Conservation (phyloP, 2,797 vertebrate genomes). For the Tarsius wallacei region DNA sequence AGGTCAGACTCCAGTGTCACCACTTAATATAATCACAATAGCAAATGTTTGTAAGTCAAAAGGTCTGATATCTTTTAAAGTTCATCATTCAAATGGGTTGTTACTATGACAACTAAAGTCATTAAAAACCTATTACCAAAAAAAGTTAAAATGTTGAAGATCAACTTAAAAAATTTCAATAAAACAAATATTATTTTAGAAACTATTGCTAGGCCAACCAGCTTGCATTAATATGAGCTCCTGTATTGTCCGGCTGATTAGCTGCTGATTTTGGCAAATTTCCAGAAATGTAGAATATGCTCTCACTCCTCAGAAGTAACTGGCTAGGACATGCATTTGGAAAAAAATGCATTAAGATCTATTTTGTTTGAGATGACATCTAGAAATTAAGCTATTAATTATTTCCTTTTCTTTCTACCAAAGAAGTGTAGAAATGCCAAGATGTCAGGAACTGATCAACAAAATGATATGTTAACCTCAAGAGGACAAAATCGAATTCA, state of each 20-base stretch:
- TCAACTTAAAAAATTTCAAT: conserved; percentile 39
- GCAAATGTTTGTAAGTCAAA: conserved; percentile 2
- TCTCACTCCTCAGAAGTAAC: conserved; percentile 17
- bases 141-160: conserved; percentile 1
- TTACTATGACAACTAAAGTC: conserved; percentile 11
- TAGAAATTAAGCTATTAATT: conserved; percentile 70
- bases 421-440: conserved; percentile 61
- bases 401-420: conserved; percentile 56
- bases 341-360: conserved; percentile 44
- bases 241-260: background rate
- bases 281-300: background rate
- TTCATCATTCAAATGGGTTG: background rate
- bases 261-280: conserved; percentile 54
- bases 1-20: conserved; percentile 1
- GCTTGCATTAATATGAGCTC: background rate
- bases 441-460: conserved; percentile 42
- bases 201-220: background rate
- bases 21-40: conserved; percentile 16
- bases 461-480: conserved; percentile 42
- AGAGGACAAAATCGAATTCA: conserved; percentile 45
- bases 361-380: conserved; percentile 62
- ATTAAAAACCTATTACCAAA: conserved; percentile 1
- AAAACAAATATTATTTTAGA: conserved; percentile 58
- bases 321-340: background rate
- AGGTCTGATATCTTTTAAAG: background rate